Base-by-base conservation (phyloP, 2,797 vertebrate species). In the Harpagifer antarcticus region DNA sequence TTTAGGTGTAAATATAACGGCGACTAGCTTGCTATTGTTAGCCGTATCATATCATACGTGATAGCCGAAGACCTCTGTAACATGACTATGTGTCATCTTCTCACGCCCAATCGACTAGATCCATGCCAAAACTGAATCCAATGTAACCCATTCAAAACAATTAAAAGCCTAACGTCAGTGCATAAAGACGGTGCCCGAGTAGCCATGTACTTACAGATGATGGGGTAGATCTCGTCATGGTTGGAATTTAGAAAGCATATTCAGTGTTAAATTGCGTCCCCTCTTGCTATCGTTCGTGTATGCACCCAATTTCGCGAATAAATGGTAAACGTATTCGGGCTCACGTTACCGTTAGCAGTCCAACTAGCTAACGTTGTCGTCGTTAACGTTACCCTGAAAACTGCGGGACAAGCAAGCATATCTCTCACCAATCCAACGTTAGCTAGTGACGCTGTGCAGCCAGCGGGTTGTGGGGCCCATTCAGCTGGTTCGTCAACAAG, bases 401-500 rank as follows among this genome's bases (percentile, higher is more conserved):
- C 89, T 92, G 90, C 87, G 83, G 91, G 89, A 88, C 90, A 86
- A 87, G 89, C 87, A n/a, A 91, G 91, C 85, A 84, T 60, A 85
- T 86, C 84, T 85, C 86, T 90, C 90, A 85, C 88, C 89, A 88
- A 86, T 78, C 90, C 89, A 81, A 19, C 81, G 87, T 79, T 92
- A 87, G 91, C 90, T 89, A 79, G 90, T 93, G 92, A 93, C 92
- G 92, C 90, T 88, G 86, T 89, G 86, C 87, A 92, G 90, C 89
- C 92, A 93, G 90, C 89, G 90, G 91, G 91, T 89, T 89, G 88
- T 77, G 81, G 87, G 92, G 90, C 91, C 93, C 90, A 79, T 91
- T 90, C 91, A 87, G 89, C 90, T 92, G 92, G 81, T 89, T 86
- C 90, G 90, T 92, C 93, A 93, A 94, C 92, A 92, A 94, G 90